Base-by-base conservation (phyloP, 2,797 vertebrate species). In the Bryconaethiops microstoma region DNA sequence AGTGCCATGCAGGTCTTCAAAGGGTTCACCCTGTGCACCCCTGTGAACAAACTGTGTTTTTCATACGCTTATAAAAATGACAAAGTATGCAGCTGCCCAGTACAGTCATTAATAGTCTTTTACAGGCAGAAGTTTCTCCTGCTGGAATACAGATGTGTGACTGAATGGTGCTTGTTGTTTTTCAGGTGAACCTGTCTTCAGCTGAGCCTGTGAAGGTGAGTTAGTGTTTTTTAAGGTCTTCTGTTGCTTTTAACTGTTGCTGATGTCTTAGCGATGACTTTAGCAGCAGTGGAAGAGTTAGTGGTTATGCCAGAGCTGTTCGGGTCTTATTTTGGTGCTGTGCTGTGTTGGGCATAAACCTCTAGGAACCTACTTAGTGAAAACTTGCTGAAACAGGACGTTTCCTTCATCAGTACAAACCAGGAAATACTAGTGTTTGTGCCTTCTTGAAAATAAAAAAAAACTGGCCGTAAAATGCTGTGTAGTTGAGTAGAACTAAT, bases 161-260 rank as follows among this genome's bases (percentile, higher is more conserved):
- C 71, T 76, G 39, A 80, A 48, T 35, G 52, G 14, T 85, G 40
- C 86, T 35, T 88, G 6, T 88, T 88, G 86, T 73, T 88, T 88
- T 90, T 52, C 88, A 95, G 94, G 93, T 95, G 40, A 92, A 95
- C 81, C 72, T 95, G 84, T 89, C 93, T 64, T 83, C 91, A 16
- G 85, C 90, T 4, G 90, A 91, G 14, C 88, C 91, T 62, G 88
- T 93, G 25, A 92, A 94, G 92, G 94, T 95, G 89, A 94, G 94
- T 91, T 75, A 42, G 54, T 75, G 10, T 19, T 17, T 2, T 35
- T 67, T 48, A 7, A 23, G 39, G 17, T 25, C 60, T 57, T 4
- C 23, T 57, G 17, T 62, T 50, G 3, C 48, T 52, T 4, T 52
- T 52, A 4, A 52, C 13, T 52, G 48, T 78, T 64, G n/a, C 8